Evolutionary conservation across 2,797 vertebrate species (phyloP).

Genomic region (Parotocinclus haroldoi): DNA sequence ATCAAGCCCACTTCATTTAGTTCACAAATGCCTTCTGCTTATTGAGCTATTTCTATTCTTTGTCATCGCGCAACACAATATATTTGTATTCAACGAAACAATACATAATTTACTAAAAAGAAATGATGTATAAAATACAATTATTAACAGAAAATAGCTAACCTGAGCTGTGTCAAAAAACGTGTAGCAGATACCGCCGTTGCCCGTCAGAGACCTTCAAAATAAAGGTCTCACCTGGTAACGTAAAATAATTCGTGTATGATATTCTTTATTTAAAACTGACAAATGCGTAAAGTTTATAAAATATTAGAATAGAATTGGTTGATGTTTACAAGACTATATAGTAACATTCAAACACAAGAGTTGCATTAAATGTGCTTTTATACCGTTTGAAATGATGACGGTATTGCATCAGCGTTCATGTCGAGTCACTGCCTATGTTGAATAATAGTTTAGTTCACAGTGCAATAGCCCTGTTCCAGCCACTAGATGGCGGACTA

Average conservation of each 20-base stretch:
- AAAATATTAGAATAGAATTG: too few relatives aligned
- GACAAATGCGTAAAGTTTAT: not conserved
- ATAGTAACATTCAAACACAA: too few relatives aligned
- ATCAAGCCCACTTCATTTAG: too few relatives aligned
- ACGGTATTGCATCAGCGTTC: slow-evolving; percentile 71
- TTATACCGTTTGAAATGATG: slow-evolving; percentile 18
- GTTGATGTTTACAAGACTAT: too few relatives aligned
- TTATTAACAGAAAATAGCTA: not conserved
- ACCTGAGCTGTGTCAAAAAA: slow-evolving; percentile 7
- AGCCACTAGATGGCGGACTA: slow-evolving; percentile 5
- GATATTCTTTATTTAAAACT: not conserved
- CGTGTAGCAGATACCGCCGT: slow-evolving; percentile 9
- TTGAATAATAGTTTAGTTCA: not conserved
- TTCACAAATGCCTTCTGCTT: too few relatives aligned
- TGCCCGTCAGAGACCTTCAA: slow-evolving; percentile 26
- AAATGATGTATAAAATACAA: not conserved
- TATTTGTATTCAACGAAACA: too few relatives aligned
- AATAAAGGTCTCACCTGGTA: slow-evolving; percentile 26
- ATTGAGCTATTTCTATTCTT: too few relatives aligned
- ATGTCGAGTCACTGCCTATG: slow-evolving; percentile 40
- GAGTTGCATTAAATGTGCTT: too few relatives aligned
- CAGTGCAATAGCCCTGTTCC: not conserved
- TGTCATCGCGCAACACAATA: too few relatives aligned
- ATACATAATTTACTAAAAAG: not conserved
- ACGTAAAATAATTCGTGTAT: not conserved